A percentile compares a stretch with the other conserved stretches of the same genome.
phyloP scores from a whole-genome alignment of 2,888 invertebrate genomes.

The Oxycera nigricornis region DNA sequence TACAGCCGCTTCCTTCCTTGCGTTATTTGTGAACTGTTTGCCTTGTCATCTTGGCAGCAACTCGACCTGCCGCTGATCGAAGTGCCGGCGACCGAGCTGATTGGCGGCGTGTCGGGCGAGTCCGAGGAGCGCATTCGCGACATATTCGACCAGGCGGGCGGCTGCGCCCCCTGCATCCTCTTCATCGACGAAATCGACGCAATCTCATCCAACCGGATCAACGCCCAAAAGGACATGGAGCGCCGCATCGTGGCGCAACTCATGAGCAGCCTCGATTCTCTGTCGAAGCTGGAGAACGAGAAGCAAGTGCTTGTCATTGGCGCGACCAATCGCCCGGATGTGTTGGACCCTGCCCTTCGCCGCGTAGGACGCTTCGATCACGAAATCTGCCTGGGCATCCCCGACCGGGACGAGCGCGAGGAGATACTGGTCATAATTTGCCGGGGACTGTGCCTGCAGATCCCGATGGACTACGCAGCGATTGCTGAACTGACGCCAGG shows the following conservation, averaged over 20 bases:
- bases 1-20: slow-evolving; percentile 42
- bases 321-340: slow-evolving; percentile 94
- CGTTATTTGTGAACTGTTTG: not conserved
- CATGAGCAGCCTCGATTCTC: slow-evolving; percentile 83
- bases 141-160: slow-evolving; percentile 87
- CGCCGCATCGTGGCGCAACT: slow-evolving; percentile 93
- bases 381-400: slow-evolving; percentile 93
- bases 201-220: slow-evolving; percentile 88
- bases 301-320: slow-evolving; percentile 78
- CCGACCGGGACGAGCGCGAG: slow-evolving; percentile 80
- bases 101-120: slow-evolving; percentile 94
- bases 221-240: slow-evolving; percentile 95
- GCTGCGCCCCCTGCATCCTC: slow-evolving; percentile 79
- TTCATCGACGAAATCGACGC: slow-evolving; percentile 98
- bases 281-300: slow-evolving; percentile 59
- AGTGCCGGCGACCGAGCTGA: slow-evolving; percentile 89
- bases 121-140: slow-evolving; percentile 93
- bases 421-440: slow-evolving; percentile 80
- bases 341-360: slow-evolving; percentile 89
- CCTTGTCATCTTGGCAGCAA: slow-evolving; percentile 70
- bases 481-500: slow-evolving; percentile 91
- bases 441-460: slow-evolving; percentile 71
- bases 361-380: slow-evolving; percentile 92
- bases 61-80: slow-evolving; percentile 83
- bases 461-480: slow-evolving; percentile 73